Conservation (phyloP, 2,888 invertebrate genomes). For the Nymphalis c-album region DNA sequence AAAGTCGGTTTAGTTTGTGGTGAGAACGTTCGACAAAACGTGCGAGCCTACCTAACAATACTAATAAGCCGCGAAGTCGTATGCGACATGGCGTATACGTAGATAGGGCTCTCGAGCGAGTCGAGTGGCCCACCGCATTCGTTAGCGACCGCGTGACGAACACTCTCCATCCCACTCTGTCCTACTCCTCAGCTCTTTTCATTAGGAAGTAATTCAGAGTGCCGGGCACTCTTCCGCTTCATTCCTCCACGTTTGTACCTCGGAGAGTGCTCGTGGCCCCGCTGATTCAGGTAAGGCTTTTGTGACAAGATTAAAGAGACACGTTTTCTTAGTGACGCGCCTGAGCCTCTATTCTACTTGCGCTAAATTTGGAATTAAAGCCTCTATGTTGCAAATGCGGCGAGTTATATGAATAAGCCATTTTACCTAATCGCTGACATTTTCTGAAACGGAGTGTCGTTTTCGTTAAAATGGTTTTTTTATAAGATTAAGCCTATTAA, state of each 20-base stretch:
- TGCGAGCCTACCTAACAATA: constrained; percentile 36
- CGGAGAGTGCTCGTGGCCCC: constrained; percentile 69
- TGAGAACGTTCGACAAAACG: constrained; percentile 35
- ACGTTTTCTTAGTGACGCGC: constrained; percentile 65
- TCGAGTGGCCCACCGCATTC: constrained; percentile 72
- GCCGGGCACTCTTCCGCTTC: constrained; percentile 77
- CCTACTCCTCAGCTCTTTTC: constrained; percentile 77
- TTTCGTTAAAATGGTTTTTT: background rate
- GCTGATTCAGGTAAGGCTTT: constrained; percentile 79
- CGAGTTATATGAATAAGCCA: constrained; percentile 19
- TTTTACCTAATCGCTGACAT: constrained; percentile 18
- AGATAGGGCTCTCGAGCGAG: constrained; percentile 54
- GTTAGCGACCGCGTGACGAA: constrained; percentile 77
- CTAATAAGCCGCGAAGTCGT: constrained; percentile 47
- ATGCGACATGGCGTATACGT: constrained; percentile 41
- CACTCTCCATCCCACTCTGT: constrained; percentile 61
- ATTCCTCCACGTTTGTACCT: constrained; percentile 73
- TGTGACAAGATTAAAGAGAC: constrained; percentile 80
- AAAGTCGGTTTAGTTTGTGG: constrained; percentile 18
- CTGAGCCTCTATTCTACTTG: constrained; percentile 54
- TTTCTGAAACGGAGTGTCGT: background rate
- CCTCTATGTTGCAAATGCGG: constrained; percentile 42
- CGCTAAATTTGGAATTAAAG: constrained; percentile 73
- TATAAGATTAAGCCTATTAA: too few species aligned
- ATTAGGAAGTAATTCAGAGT: constrained; percentile 81